Base-by-base conservation (phyloP, 53 echinoderm and acorn worm species). In the Paracentrotus lividus region DNA sequence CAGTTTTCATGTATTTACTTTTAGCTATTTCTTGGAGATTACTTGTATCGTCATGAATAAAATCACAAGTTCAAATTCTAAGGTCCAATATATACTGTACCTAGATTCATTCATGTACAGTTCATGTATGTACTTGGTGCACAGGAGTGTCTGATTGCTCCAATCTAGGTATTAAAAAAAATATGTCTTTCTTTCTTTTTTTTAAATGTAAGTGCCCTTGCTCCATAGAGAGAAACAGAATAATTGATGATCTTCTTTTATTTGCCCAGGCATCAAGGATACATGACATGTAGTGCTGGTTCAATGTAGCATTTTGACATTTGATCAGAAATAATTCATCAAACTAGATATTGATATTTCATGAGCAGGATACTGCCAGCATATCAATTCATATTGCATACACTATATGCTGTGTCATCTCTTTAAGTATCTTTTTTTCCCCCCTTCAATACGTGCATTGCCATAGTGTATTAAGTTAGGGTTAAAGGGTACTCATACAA, bases 351-450 rank as follows among this genome's bases (percentile, higher is more conserved):
- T 81, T 81, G 81, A 81, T 81, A 81, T 81, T 47, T 81, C 49
- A 81, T 44, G 47, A n/a, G 81, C 45, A 47, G 81, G 81, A 81
- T 47, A 81, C 47, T 81, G 81, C 81, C 81, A 13, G 81, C 81
- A 81, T 45, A 81, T 44, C 24, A 5, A 12, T 81, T 38, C 4
- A 38, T 76, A 42, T 5, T 40, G 10, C 38, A 40, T 2, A 76
- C n/a, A n/a, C n/a, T n/a, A n/a, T n/a, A n/a, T n/a, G n/a, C n/a
- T n/a, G n/a, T n/a, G n/a, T n/a, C n/a, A n/a, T n/a, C n/a, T n/a
- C n/a, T n/a, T n/a, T n/a, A n/a, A 15, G 42, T 76, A 76, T 36
- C 42, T 76, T 42, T 4, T 42, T 45, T n/a, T n/a, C n/a, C n/a
- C n/a, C n/a, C n/a, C n/a, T n/a, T 81, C 9, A 45, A 47, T 27